Evolutionary conservation across 2,888 invertebrate species (phyloP), one percentile per base, ranked within the genome.

Genomic region (Zootermopsis nevadensis): DNA sequence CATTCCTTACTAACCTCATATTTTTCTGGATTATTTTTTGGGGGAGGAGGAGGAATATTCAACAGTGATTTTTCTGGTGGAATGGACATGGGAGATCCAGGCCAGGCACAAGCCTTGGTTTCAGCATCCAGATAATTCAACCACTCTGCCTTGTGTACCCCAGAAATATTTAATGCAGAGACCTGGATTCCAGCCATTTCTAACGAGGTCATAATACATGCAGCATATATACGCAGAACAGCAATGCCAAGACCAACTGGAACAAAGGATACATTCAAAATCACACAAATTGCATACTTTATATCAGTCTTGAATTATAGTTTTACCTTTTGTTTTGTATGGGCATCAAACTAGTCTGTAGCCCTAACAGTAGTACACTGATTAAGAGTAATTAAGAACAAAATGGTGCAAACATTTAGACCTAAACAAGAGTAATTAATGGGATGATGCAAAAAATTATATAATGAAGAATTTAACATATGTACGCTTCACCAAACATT

Each of bases 171-270:
- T 86, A 91, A 86, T 33, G 97, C 86, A n/a, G 95, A 94, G 35
- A 97, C 91, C 86, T 95, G 94, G 86, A 96, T 91, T 12, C 96
- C 97, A 82, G 93, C 92, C 92, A 95, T 95, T 87, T 96, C 94
- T 76, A 96, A 88, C 0, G 96, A 95, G 0, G 96, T 95, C 90
- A 96, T 93, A 85, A 94, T 90, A 8, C 89, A 87, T 10, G 93
- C 93, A 84, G 91, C 90, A 88, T 91, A 92, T 60, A 92, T 89
- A 53, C 94, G 91, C 84, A 91, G 91, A 6, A 92, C 89, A 77
- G 83, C 87, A 60, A 93, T 90, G 8, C 90, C 89, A 80, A 89
- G 90, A 55, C 85, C 87, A 85, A 88, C 92, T 92, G 88, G 10
- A 60, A 53, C 42, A 74, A 74, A 33, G 24, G 31, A 33, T 33